Base-by-base conservation (phyloP, 2,888 invertebrate genomes). In the Caenorhabditis afra region DNA sequence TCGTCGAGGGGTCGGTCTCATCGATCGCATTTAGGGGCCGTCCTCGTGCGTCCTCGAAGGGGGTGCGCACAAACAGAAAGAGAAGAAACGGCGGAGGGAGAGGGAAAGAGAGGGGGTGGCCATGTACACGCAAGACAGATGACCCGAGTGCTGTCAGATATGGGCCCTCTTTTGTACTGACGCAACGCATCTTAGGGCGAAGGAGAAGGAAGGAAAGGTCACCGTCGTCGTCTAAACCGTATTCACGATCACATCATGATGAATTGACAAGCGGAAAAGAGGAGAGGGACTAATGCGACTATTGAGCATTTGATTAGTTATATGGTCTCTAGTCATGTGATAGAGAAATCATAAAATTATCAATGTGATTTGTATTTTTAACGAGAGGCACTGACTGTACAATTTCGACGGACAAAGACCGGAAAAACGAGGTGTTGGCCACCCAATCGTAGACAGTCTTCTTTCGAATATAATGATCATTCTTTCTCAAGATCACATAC, bases 91-190 rank as follows among this genome's bases (percentile, higher is more conserved):
- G 29, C 29, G 20, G 22, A 35, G 41, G 49, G 39, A n/a, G n/a
- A n/a, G n/a, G 45, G 20, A 22, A 16, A 29, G 23, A 39, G 45
- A 39, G 55, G 57, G 49, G 57, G 57, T 49, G 64, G 55, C 37
- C n/a, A 7, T 29, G 29, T 47, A 20, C 35, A 22, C 61, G 23
- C 23, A 71, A 52, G 64, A 73, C 41, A 55, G 16, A 73, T 73
- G 50, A 50, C 35, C 29, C 29, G 20, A 55, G 49, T 50, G 50
- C 12, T 49, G 22, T 58, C 45, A 55, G 44, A 23, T 57, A 37
- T 44, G 45, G 29, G 35, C 39, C 14, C 22, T 41, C 55, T 18
- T 47, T 10, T 11, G n/a, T 47, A n/a, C 55, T 29, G 29, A 58
- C 45, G 58, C 45, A 58, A 58, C 20, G 35, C 35, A 29, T 29